These are phyloP conservation scores for Hemicrepidius hirtus DNA, from an alignment of 2,888 invertebrate genomes.

Conservation along the genomic window DNA sequence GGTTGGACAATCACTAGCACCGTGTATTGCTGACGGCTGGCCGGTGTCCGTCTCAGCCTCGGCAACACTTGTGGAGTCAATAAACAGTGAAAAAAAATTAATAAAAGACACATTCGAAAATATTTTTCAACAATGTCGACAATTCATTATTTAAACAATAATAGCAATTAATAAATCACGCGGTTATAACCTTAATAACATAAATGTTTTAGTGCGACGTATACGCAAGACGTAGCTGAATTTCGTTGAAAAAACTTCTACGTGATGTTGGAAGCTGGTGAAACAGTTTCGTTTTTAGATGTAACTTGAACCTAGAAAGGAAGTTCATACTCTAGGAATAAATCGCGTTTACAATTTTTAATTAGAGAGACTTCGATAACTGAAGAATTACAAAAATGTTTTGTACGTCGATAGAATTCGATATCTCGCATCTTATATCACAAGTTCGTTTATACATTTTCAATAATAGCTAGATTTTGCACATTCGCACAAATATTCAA, in stretches of 20 bases:
- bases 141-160: constrained; percentile 64
- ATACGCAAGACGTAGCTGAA: constrained; percentile 62
- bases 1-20: constrained; percentile 64
- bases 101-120: constrained; percentile 45
- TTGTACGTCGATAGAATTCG: constrained; percentile 65
- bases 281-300: constrained; percentile 46
- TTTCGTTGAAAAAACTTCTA: constrained; percentile 56
- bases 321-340: constrained; percentile 38
- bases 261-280: constrained; percentile 56
- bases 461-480: constrained; percentile 55
- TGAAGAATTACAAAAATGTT: constrained; percentile 52
- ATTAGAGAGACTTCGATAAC: constrained; percentile 43
- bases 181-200: constrained; percentile 51
- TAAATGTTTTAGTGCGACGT: constrained; percentile 69
- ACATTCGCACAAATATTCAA: constrained; percentile 58
- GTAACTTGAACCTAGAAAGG: constrained; percentile 35
- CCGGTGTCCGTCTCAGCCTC: constrained; percentile 58
- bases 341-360: constrained; percentile 40
- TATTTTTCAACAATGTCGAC: constrained; percentile 64
- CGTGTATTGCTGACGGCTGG: constrained; percentile 66
- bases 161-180: constrained; percentile 49
- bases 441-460: constrained; percentile 51
- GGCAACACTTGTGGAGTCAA: constrained; percentile 63
- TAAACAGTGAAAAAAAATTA: constrained; percentile 54
- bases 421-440: constrained; percentile 41